Evolutionary conservation across 2,888 invertebrate genomes (phyloP).

Genomic region (Ceramica pisi): DNA sequence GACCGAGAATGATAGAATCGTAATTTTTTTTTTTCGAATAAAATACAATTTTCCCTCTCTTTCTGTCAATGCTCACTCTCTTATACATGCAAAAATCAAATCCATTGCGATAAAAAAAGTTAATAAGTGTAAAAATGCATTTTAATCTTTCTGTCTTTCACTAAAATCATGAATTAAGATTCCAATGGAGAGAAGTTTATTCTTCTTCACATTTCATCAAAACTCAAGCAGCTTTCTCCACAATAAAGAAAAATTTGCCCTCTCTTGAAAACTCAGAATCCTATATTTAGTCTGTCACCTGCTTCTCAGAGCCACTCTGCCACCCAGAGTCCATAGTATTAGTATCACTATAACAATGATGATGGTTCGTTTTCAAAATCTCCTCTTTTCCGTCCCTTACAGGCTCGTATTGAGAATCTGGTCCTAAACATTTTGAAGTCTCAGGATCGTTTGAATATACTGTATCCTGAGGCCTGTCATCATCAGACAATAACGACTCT

Average conservation of each 20-base stretch:
- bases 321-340: constrained; percentile 93
- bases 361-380: constrained; percentile 83
- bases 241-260: neutral
- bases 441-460: constrained; percentile 84
- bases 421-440: constrained; percentile 81
- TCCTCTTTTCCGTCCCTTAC: constrained; percentile 83
- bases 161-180: neutral
- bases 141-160: neutral
- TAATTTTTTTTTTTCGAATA: constrained; percentile 1
- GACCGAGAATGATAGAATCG: neutral
- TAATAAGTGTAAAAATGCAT: neutral
- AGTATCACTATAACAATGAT: constrained; percentile 91
- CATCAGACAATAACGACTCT: constrained; percentile 84
- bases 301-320: constrained; percentile 93
- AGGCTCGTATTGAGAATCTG: constrained; percentile 87
- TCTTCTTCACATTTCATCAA: neutral
- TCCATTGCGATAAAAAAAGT: neutral
- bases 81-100: neutral
- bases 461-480: constrained; percentile 76
- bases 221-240: neutral
- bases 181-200: neutral
- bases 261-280: neutral
- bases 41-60: neutral
- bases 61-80: neutral
- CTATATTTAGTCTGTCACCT: constrained; percentile 83